A percentile compares a stretch with the other conserved stretches of the same genome.
These are phyloP conservation scores for Escarpia spicata DNA, from an alignment of 2,888 invertebrate species.

Conservation along the genomic window DNA sequence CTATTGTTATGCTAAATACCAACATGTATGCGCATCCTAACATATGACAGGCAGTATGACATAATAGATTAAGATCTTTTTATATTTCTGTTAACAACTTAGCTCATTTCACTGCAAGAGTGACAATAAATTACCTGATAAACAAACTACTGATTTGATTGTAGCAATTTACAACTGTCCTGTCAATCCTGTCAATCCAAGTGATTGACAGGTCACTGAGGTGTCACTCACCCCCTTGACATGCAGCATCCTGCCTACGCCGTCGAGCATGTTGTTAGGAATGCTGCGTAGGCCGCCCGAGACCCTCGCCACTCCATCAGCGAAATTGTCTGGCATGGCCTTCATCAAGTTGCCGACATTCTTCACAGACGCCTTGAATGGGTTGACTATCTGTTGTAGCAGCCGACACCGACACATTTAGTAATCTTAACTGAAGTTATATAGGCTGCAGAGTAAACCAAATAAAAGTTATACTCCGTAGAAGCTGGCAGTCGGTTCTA, in stretches of 20 bases:
- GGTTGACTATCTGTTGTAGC: conserved; percentile 73
- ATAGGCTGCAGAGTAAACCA: too few relatives aligned
- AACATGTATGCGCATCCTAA: too few relatives aligned
- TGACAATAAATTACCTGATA: background rate
- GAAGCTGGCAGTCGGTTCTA: background rate
- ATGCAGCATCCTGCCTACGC: conserved; percentile 54
- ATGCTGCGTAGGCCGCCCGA: conserved; percentile 70
- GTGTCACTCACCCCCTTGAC: conserved; percentile 41
- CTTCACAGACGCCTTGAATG: conserved; percentile 84
- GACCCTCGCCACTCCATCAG: conserved; percentile 81
- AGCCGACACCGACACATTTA: background rate
- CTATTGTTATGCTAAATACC: too few relatives aligned
- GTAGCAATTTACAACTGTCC: background rate
- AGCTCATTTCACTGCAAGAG: too few relatives aligned
- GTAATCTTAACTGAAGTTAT: too few relatives aligned
- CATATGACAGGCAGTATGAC: too few relatives aligned
- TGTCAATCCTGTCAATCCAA: background rate
- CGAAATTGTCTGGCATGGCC: conserved; percentile 87
- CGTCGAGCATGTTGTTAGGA: conserved; percentile 48
- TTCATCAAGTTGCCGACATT: conserved; percentile 79
- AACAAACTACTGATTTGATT: background rate
- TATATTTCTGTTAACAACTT: background rate
- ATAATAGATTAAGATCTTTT: too few relatives aligned
- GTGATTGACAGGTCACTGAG: conserved; percentile 16
- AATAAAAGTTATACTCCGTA: too few relatives aligned